Evolutionary conservation across 37 sponge, comb jelly and placozoan species (phyloP).

Genomic region (Haliclona indistincta): DNA sequence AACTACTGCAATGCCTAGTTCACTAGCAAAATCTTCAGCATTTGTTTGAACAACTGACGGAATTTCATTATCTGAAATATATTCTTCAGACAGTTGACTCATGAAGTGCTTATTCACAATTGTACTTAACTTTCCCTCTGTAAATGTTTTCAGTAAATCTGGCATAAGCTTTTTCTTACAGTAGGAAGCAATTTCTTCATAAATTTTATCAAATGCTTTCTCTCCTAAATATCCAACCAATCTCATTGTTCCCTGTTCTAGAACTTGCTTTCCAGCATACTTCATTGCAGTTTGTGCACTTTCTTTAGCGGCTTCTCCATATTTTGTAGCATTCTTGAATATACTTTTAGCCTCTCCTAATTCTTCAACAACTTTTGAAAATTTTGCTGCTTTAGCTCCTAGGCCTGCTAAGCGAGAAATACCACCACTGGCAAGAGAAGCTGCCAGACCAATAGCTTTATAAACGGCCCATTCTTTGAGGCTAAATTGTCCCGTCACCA

Average conservation of each 20-base stretch:
- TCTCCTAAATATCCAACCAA: neutral
- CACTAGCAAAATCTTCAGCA: neutral
- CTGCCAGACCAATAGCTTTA: slow-evolving; percentile 13
- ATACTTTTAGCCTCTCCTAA: neutral
- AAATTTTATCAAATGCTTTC: slow-evolving; percentile 6
- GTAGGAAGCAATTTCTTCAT: neutral
- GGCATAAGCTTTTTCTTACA: neutral
- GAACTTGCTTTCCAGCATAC: slow-evolving; percentile 10
- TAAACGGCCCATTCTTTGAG: slow-evolving; percentile 8
- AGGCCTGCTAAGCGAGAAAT: neutral
- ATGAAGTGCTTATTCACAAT: neutral
- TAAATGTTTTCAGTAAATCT: neutral
- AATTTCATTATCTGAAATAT: neutral
- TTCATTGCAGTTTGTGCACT: slow-evolving; percentile 15
- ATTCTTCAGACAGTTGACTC: neutral
- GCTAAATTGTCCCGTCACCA: slow-evolving; percentile 25
- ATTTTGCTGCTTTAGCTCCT: slow-evolving; percentile 16
- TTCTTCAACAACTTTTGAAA: neutral
- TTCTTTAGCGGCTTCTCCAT: neutral
- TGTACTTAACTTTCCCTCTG: neutral
- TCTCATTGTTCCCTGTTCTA: slow-evolving; percentile 7
- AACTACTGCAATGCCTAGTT: too few relatives aligned
- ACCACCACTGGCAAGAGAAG: slow-evolving; percentile 11
- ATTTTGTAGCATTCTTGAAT: neutral
- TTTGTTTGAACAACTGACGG: neutral